Conservation (phyloP, 2,797 vertebrate genomes). For the Sparidentex hasta region DNA sequence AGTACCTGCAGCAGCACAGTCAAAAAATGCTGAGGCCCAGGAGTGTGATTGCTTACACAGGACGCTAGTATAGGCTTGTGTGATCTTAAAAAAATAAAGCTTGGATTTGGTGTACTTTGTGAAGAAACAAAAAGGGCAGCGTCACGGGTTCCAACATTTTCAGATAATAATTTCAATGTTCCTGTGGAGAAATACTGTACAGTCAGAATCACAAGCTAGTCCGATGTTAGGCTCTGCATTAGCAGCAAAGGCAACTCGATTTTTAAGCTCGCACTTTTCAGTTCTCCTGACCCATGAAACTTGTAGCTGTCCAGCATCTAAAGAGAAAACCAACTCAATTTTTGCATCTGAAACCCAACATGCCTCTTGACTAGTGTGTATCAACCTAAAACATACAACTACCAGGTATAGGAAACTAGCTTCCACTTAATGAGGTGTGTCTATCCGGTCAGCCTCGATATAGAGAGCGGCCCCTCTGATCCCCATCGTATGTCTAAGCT, state of each 20-base stretch:
- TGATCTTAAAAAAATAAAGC: constrained; percentile 48
- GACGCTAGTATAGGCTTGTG: constrained; percentile 7
- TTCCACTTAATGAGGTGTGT: constrained; percentile 28
- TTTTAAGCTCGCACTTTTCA: neutral
- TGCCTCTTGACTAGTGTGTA: neutral
- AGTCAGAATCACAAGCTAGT: neutral
- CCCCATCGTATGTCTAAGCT: constrained; percentile 14
- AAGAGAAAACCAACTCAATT: neutral
- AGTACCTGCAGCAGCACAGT: constrained; percentile 48
- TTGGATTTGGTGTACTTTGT: constrained; percentile 27
- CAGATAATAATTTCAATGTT: neutral
- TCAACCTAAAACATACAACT: constrained; percentile 10
- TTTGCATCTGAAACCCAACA: neutral
- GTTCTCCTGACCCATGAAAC: neutral
- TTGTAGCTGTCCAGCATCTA: neutral
- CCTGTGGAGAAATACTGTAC: neutral
- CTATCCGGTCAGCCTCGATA: constrained; percentile 2
- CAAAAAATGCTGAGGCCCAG: constrained; percentile 59
- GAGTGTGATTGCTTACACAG: constrained; percentile 44
- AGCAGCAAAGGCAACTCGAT: neutral
- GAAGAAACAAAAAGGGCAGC: constrained; percentile 11
- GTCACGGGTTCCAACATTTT: neutral
- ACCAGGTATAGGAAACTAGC: constrained; percentile 8
- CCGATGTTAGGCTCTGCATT: neutral
- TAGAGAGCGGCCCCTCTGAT: constrained; percentile 5